Conservation (phyloP, 2,113 vertebrate genomes). For the Microcebus griseorufus region DNA sequence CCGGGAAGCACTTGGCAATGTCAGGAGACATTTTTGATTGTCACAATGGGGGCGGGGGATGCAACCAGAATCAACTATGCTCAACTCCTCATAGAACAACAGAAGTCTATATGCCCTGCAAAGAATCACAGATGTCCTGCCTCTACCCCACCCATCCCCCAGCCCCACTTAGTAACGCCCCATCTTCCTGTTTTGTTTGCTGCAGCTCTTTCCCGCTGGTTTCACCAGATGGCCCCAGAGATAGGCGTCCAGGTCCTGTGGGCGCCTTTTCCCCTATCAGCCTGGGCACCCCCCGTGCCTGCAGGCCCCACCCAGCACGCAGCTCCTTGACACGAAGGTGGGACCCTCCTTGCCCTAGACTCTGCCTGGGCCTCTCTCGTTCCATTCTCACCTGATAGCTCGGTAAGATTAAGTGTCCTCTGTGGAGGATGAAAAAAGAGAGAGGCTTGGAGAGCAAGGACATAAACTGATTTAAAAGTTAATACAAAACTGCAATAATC, state of each 20-base stretch:
- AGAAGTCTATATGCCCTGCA: neutral
- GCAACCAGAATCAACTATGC: neutral
- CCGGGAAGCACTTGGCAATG: no score
- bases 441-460: neutral
- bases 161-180: neutral
- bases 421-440: neutral
- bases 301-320: neutral
- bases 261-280: neutral
- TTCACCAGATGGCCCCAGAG: neutral
- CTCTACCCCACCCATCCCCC: neutral
- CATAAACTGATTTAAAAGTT: conserved; percentile 9
- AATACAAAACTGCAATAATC: neutral
- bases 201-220: neutral
- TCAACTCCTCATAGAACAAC: neutral
- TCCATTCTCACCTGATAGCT: neutral
- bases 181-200: neutral
- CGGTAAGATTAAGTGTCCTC: neutral
- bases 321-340: neutral
- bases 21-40: no score
- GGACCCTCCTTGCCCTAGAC: neutral
- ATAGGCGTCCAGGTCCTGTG: neutral
- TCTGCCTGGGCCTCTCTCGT: neutral
- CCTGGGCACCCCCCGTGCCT: neutral
- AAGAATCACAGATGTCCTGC: neutral
- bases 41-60: no score